Conservation (phyloP, 2,888 invertebrate species). For the Caenorhabditis sp. region DNA sequence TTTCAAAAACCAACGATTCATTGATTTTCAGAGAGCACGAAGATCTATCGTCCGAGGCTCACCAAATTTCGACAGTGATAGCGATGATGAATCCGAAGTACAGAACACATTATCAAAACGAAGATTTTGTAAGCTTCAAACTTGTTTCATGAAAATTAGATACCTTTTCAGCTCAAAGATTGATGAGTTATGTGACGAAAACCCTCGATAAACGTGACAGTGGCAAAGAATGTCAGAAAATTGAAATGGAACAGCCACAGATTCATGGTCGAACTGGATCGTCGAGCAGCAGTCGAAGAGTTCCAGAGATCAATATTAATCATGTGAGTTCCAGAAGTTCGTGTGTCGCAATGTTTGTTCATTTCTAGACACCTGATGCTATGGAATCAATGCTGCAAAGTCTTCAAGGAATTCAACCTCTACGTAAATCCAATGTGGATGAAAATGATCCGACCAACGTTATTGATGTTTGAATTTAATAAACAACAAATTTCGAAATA, state of each 20-base stretch:
- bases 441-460: slow-evolving; percentile 41
- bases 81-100: slow-evolving; percentile 48
- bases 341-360: too few relatives aligned
- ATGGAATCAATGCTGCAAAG: slow-evolving; percentile 32
- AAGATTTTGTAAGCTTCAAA: slow-evolving; percentile 42
- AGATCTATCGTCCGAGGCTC: slow-evolving; percentile 31
- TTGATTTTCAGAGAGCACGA: slow-evolving; percentile 28
- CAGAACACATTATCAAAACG: slow-evolving; percentile 34
- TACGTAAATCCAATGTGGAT: slow-evolving; percentile 8
- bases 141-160: neutral
- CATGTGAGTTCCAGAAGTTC: slow-evolving; percentile 7
- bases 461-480: slow-evolving; percentile 33
- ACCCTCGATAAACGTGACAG: slow-evolving; percentile 34
- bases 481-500: neutral
- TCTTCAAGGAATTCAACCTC: slow-evolving; percentile 19
- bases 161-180: slow-evolving; percentile 39
- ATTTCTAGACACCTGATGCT: slow-evolving; percentile 26
- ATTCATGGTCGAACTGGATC: slow-evolving; percentile 30
- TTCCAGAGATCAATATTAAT: slow-evolving; percentile 40
- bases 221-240: neutral
- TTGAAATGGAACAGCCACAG: slow-evolving; percentile 39
- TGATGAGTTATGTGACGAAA: slow-evolving; percentile 52
- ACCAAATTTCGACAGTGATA: slow-evolving; percentile 43
- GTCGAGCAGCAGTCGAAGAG: slow-evolving; percentile 11
- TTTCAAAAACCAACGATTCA: too few relatives aligned